Percentiles rank a stretch among this genome's conserved stretches.
Evolutionary conservation across 2,888 invertebrate species (phyloP).

Genomic region (Temnothorax unifasciatus): DNA sequence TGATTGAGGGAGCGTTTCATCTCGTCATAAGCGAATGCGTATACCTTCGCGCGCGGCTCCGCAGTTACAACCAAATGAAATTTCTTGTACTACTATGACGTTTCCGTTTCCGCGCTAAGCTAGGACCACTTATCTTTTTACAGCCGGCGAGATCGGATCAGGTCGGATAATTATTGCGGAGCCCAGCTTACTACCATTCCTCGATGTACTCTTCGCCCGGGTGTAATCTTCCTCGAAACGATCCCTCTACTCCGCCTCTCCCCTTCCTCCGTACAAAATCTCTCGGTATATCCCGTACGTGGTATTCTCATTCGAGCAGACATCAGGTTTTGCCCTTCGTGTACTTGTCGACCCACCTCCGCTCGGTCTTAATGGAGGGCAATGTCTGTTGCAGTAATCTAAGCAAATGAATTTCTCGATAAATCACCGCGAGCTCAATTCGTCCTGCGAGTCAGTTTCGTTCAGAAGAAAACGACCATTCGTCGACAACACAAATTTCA

Average conservation of each 20-base stretch:
- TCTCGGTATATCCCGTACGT: conserved; percentile 35
- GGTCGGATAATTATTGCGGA: conserved; percentile 51
- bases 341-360: conserved; percentile 37
- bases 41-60: not conserved
- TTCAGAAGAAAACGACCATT: conserved; percentile 37
- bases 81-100: conserved; percentile 38
- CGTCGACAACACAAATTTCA: conserved; percentile 25
- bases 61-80: conserved; percentile 46
- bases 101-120: conserved; percentile 40
- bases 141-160: conserved; percentile 49
- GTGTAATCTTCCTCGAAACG: conserved; percentile 51
- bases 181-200: conserved; percentile 32
- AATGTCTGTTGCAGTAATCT: conserved; percentile 61
- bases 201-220: conserved; percentile 47
- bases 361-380: conserved; percentile 55
- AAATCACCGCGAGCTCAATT: conserved; percentile 56
- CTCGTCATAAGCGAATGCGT: conserved; percentile 9
- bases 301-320: conserved; percentile 55
- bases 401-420: conserved; percentile 62
- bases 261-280: not conserved
- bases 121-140: conserved; percentile 54
- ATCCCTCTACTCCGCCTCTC: not conserved
- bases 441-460: conserved; percentile 16
- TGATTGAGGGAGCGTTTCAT: conserved; percentile 35
- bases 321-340: conserved; percentile 42